Percentiles rank a stretch among this genome's conserved stretches.
Evolutionary conservation across 2,888 invertebrate genomes (phyloP).

Genomic region (Schizaphis graminum): DNA sequence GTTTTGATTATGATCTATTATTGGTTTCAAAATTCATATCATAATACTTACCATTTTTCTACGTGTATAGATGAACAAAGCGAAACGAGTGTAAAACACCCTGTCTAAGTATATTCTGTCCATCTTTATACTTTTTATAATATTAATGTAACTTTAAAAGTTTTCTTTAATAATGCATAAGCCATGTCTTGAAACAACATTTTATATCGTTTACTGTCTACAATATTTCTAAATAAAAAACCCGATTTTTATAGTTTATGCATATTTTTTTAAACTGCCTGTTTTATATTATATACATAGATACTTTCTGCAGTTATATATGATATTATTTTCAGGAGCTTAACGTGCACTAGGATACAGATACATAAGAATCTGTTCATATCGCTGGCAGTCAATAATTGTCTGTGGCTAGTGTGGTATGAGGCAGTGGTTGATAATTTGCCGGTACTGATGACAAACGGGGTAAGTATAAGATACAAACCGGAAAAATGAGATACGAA

Average conservation of each 20-base stretch:
- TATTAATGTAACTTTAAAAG: background rate
- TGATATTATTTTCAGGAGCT: slow-evolving; percentile 72
- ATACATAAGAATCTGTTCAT: slow-evolving; percentile 84
- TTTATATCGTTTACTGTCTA: background rate
- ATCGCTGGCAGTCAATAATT: slow-evolving; percentile 81
- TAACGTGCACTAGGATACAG: slow-evolving; percentile 81
- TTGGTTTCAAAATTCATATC: background rate
- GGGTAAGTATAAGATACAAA: slow-evolving; percentile 72
- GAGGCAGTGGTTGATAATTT: slow-evolving; percentile 76
- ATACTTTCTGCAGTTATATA: background rate
- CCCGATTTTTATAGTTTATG: background rate
- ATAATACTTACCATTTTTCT: background rate
- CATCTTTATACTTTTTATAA: background rate
- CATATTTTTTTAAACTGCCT: background rate
- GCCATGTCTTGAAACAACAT: background rate
- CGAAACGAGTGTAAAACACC: background rate
- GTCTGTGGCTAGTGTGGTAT: slow-evolving; percentile 84
- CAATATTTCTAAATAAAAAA: background rate
- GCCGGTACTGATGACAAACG: slow-evolving; percentile 75
- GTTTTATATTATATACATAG: background rate
- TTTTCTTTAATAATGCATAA: background rate
- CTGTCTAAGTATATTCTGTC: background rate
- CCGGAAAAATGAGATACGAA: background rate
- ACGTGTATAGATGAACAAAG: background rate
- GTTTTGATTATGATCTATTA: background rate